Percentiles rank a stretch among this genome's conserved stretches.
phyloP scores from a whole-genome alignment of 2,797 vertebrate genomes.

The Rhinoraja longicauda region DNA sequence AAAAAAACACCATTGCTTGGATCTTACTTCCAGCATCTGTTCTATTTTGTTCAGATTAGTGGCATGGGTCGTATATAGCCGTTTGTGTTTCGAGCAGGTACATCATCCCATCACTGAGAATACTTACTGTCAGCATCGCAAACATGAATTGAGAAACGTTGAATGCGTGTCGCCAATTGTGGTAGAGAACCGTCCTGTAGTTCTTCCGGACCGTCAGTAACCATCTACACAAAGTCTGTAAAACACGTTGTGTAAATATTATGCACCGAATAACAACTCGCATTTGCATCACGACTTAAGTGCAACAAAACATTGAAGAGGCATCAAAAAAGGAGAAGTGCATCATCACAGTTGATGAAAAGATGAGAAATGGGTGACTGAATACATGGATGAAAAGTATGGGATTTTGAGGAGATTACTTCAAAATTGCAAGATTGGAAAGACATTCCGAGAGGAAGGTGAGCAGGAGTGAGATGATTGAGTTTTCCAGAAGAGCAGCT shows the following conservation, averaged over 20 bases:
- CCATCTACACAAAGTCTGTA: conserved; percentile 93
- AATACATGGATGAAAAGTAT: not conserved
- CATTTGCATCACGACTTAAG: not conserved
- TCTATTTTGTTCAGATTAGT: not conserved
- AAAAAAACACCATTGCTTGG: no score
- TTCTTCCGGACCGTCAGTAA: conserved; percentile 96
- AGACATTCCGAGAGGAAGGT: not conserved
- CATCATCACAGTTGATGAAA: not conserved
- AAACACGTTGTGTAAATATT: conserved; percentile 41
- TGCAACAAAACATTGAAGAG: not conserved
- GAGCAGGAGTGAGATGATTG: not conserved
- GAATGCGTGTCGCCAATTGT: conserved; percentile 99
- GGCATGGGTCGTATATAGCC: not conserved
- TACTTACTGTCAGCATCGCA: conserved; percentile 87
- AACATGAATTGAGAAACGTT: conserved; percentile 99
- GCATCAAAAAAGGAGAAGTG: not conserved
- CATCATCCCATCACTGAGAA: not conserved
- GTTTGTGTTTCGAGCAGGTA: no score
- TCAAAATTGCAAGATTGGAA: not conserved
- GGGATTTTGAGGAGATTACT: not conserved
- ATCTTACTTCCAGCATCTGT: no score
- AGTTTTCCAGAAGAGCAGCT: not conserved
- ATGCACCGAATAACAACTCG: not conserved
- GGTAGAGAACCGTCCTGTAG: conserved; percentile 95
- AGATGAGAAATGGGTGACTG: not conserved